Evolutionary conservation across 2,888 invertebrate genomes (phyloP).

Genomic region (Agrochola lota): DNA sequence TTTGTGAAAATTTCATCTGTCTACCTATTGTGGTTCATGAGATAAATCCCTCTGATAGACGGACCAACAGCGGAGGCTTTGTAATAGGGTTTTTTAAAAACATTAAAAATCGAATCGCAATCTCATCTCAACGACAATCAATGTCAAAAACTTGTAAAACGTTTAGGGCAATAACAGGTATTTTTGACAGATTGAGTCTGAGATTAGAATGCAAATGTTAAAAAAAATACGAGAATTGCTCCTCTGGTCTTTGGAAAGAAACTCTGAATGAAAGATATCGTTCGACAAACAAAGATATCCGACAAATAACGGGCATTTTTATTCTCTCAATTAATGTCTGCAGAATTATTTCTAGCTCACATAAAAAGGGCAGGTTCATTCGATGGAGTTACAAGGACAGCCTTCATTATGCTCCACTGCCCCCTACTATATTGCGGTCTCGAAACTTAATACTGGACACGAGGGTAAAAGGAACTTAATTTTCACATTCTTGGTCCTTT

Average conservation of each 20-base stretch:
- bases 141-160: too few relatives aligned
- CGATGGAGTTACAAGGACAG: constrained; percentile 54
- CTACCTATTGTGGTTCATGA: too few relatives aligned
- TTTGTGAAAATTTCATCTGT: too few relatives aligned
- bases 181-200: too few relatives aligned
- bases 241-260: background rate
- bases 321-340: background rate
- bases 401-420: constrained; percentile 50
- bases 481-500: constrained; percentile 21
- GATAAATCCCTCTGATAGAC: too few relatives aligned
- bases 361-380: constrained; percentile 43
- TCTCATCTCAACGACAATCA: too few relatives aligned
- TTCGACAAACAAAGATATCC: background rate
- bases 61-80: too few relatives aligned
- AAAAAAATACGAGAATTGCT: too few relatives aligned
- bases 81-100: too few relatives aligned
- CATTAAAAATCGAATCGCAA: too few relatives aligned
- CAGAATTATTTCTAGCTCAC: constrained; percentile 37
- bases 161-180: too few relatives aligned
- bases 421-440: constrained; percentile 41
- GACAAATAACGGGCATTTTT: background rate
- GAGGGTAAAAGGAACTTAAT: constrained; percentile 19
- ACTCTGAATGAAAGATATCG: too few relatives aligned
- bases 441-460: constrained; percentile 55
- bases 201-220: background rate